Base-by-base conservation (phyloP, 2,797 vertebrate species). In the Periparus ater region DNA sequence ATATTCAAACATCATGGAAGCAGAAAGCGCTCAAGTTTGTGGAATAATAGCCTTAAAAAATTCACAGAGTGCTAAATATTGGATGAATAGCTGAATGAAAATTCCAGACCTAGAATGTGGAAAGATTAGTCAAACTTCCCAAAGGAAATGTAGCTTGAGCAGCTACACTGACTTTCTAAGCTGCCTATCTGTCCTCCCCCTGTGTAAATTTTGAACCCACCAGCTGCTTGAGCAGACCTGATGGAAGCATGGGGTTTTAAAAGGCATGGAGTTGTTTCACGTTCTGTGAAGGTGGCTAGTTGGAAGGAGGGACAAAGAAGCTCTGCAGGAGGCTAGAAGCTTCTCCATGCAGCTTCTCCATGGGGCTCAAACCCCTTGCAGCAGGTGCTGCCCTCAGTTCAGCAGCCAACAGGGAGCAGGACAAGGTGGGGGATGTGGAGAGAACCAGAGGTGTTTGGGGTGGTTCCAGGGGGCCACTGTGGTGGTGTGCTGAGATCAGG, bases 31-130 rank as follows among this genome's bases (percentile, higher is more conserved):
- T 72, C 48, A 66, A 60, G 48, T 65, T 76, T 42, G 50, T 77
- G 45, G 67, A 88, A 87, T 71, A 91, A 89, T 53, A 87, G 57
- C 70, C 55, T 78, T 92, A 27, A 91, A 92, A 87, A 88, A 84
- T 84, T 78, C n/a, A 60, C 38, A 60, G 57, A 32, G 40, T 77
- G 26, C 7, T 95, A 91, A 89, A 93, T 95, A 88, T 63, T 95
- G 40, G 45, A 81, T 91, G 83, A 79, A 60, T 10, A 45, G 38
- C 62, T 55, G 53, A 90, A 94, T 75, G 55, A 92, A 79, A 76
- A 66, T 85, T 87, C 60, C 32, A 88, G 71, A 73, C 45, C 51
- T 60, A 62, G 34, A 83, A 48, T 22, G 42, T 30, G 27, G 54
- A 79, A 77, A 45, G 32, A 54, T 75, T 34, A 87, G n/a, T 55